Conservation (phyloP, 1,140 invertebrate genomes). For the Muscidifurax raptorellus region DNA sequence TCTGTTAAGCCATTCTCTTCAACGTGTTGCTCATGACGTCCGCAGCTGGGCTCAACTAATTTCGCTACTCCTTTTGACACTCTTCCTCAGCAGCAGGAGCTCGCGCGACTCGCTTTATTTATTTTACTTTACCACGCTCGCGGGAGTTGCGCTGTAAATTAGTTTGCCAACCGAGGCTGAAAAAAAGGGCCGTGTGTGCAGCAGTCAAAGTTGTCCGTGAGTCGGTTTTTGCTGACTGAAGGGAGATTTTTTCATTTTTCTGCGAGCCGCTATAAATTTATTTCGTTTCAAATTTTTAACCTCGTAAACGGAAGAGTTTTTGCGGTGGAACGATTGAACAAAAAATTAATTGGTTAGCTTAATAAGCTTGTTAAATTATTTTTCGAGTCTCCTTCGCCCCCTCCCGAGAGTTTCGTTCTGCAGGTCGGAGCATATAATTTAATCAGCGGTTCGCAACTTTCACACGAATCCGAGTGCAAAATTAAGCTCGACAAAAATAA, state of each 20-base stretch:
- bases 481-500: too few relatives aligned
- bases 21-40: neutral
- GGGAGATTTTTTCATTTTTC: neutral
- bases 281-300: neutral
- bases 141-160: neutral
- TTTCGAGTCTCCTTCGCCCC: neutral
- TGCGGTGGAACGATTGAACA: neutral
- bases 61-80: conserved; percentile 27
- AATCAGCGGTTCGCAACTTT: neutral
- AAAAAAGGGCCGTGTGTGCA: neutral
- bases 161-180: neutral
- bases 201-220: neutral
- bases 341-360: neutral
- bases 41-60: neutral
- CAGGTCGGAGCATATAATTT: neutral
- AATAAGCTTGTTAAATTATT: neutral
- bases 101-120: neutral
- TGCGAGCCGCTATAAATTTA: neutral
- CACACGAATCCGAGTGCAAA: too few relatives aligned
- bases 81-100: neutral
- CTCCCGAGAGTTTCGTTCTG: too few relatives aligned
- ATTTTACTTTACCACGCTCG: neutral
- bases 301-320: neutral
- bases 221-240: neutral
- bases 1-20: neutral